Evolutionary conservation across 2,888 invertebrate genomes (phyloP).

Genomic region (Eupithecia subumbrata): DNA sequence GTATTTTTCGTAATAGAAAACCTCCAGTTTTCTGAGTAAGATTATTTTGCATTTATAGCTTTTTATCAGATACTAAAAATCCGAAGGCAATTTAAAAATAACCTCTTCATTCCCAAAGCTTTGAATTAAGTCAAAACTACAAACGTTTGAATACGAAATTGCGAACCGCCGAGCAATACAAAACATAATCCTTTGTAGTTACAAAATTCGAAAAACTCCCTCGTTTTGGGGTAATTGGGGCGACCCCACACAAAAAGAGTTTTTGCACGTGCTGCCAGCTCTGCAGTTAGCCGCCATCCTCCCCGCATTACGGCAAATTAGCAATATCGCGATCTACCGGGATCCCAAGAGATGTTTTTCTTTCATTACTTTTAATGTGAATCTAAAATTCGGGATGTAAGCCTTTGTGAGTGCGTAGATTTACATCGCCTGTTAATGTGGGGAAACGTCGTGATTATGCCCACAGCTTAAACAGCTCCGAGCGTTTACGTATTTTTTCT

Average conservation of each 20-base stretch:
- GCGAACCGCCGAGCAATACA: not conserved
- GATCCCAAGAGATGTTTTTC: slow-evolving; percentile 16
- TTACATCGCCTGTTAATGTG: slow-evolving; percentile 5
- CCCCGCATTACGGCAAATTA: slow-evolving; percentile 22
- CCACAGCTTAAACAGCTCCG: not conserved
- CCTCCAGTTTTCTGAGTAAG: not conserved
- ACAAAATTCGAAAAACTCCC: slow-evolving; percentile 11
- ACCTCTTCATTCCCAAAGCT: not conserved
- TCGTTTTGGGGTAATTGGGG: slow-evolving; percentile 8
- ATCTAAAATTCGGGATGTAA: slow-evolving; percentile 11
- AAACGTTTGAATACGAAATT: slow-evolving; percentile 6
- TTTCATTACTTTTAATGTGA: slow-evolving; percentile 15
- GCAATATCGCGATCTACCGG: slow-evolving; percentile 18
- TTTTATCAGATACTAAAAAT: not conserved
- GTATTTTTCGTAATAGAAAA: slow-evolving; percentile 6
- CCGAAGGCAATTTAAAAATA: not conserved
- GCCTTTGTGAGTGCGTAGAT: slow-evolving; percentile 8
- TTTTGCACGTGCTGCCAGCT: slow-evolving; percentile 18
- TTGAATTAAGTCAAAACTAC: slow-evolving; percentile 12
- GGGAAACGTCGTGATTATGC: slow-evolving; percentile 1
- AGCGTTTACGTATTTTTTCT: not conserved
- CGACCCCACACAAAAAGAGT: slow-evolving; percentile 15
- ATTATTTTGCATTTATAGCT: slow-evolving; percentile 8
- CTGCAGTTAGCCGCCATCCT: slow-evolving; percentile 12
- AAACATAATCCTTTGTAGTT: slow-evolving; percentile 13